Evolutionary conservation across 2,888 invertebrate species (phyloP), one percentile per base, ranked within the genome.

Genomic region (Xestoiulus laeticollis): DNA sequence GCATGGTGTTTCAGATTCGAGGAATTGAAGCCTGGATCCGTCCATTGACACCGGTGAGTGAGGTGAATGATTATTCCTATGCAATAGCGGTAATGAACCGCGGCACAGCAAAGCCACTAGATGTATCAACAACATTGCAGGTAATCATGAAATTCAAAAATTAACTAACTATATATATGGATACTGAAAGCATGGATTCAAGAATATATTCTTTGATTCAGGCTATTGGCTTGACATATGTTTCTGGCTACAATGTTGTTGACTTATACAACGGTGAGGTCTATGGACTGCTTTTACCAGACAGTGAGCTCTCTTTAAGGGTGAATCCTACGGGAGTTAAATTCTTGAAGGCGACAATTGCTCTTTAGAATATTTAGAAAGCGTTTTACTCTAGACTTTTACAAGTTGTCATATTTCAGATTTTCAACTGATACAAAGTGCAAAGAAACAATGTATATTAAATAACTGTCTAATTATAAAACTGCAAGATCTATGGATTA

Each of bases 71-170:
- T 92, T 97, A 97, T 92, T 97, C 97, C 6, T 97, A 97, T 92
- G 97, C 97, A 85, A 95, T 98, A 89, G 97, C 96, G 1, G 97
- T 98, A 92, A 94, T 97, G 59, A 97, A 97, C 92, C 93, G 97
- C 89, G 94, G 97, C 90, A 97, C 97, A 0, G 97, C 78, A 30
- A 30, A 1, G 14, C 78, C 78, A 30, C 30, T 30, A 30, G 14
- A 4, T 4, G 30, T 78, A 3, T 22, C 30, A 78, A 30, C 14
- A 26, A 78, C 10, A 78, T 26, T 78, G 12, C 78, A 78, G 78
- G 78, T 78, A 78, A 78, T 22, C 22, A 48, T n/a, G 59, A 68
- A 10, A 22, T 68, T 68, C 22, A 68, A 26, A 30, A 78, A 22
- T 22, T 6, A 78, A 12, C 2, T n/a, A 6, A 59, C 6, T 59